phyloP scores from a whole-genome alignment of 2,888 invertebrate species.

The Vanessa cardui region DNA sequence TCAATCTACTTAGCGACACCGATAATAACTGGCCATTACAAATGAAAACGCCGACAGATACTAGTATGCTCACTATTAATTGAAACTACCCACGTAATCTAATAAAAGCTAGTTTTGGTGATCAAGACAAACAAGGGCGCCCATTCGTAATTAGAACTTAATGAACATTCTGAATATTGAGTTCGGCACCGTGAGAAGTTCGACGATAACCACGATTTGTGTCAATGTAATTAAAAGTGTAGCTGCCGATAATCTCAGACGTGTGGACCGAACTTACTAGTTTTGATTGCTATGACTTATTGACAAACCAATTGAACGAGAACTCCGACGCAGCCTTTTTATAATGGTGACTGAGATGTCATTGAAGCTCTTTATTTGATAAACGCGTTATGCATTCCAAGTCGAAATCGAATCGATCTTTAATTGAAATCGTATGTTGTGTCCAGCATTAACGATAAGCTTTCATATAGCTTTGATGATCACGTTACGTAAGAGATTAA shows the following conservation, averaged over 20 bases:
- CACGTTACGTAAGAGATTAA: conserved; percentile 46
- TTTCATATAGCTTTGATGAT: conserved; percentile 57
- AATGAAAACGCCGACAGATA: conserved; percentile 77
- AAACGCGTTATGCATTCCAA: conserved; percentile 67
- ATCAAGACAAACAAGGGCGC: conserved; percentile 81
- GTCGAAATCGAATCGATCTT: conserved; percentile 72
- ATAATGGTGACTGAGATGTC: conserved; percentile 42
- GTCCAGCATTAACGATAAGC: conserved; percentile 72
- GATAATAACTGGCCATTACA: conserved; percentile 77
- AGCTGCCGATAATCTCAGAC: conserved; percentile 77
- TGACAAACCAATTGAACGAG: conserved; percentile 61
- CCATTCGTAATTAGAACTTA: conserved; percentile 82
- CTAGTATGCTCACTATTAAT: conserved; percentile 77
- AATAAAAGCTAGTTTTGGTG: conserved; percentile 81
- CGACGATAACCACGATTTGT: conserved; percentile 80
- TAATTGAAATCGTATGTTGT: conserved; percentile 82
- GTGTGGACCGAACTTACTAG: conserved; percentile 67
- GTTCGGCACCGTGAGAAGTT: conserved; percentile 81
- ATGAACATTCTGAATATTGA: conserved; percentile 80
- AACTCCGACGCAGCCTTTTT: conserved; percentile 51
- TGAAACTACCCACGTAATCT: conserved; percentile 82
- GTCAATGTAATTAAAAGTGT: conserved; percentile 82
- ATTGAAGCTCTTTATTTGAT: conserved; percentile 56
- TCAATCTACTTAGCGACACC: conserved; percentile 76
- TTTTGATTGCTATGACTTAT: conserved; percentile 70